These are phyloP conservation scores for Allophyes oxyacanthae DNA, from an alignment of 2,888 invertebrate species.

Conservation along the genomic window DNA sequence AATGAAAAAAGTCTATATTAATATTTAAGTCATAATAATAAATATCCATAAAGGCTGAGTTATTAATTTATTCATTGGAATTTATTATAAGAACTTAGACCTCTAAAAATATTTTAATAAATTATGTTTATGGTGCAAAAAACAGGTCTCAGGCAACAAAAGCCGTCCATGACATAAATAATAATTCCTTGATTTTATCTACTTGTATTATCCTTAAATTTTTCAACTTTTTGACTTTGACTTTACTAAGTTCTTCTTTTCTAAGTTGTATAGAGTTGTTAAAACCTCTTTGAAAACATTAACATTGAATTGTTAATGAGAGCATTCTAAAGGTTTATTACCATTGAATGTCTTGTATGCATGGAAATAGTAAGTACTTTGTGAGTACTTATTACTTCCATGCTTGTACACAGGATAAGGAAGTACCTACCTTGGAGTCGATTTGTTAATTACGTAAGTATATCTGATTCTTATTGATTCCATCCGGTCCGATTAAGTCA, in stretches of 20 bases:
- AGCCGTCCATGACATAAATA: conserved; percentile 39
- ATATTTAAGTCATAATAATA: conserved; percentile 1
- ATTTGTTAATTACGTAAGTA: too few relatives aligned
- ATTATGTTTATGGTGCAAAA: conserved; percentile 4
- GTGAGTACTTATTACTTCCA: too few relatives aligned
- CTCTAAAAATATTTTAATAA: not conserved
- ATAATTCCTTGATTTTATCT: conserved; percentile 18
- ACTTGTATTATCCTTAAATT: too few relatives aligned
- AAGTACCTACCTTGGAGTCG: too few relatives aligned
- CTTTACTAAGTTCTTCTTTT: conserved; percentile 29
- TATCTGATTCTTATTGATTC: too few relatives aligned
- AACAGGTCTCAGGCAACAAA: conserved; percentile 3
- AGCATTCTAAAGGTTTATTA: conserved; percentile 6
- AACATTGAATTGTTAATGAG: conserved; percentile 13
- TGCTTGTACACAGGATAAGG: too few relatives aligned
- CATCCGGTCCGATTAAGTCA: too few relatives aligned
- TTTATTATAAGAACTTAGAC: not conserved
- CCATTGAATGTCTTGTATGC: not conserved
- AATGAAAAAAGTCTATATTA: too few relatives aligned
- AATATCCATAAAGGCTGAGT: not conserved
- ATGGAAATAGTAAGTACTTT: too few relatives aligned
- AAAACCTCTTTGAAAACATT: conserved; percentile 15
- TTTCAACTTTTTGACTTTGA: conserved; percentile 41
- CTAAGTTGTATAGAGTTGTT: conserved; percentile 29
- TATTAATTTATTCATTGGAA: conserved; percentile 19